These are phyloP conservation scores for Auanema freiburgensis DNA, from an alignment of 2,888 invertebrate genomes.

Conservation along the genomic window DNA sequence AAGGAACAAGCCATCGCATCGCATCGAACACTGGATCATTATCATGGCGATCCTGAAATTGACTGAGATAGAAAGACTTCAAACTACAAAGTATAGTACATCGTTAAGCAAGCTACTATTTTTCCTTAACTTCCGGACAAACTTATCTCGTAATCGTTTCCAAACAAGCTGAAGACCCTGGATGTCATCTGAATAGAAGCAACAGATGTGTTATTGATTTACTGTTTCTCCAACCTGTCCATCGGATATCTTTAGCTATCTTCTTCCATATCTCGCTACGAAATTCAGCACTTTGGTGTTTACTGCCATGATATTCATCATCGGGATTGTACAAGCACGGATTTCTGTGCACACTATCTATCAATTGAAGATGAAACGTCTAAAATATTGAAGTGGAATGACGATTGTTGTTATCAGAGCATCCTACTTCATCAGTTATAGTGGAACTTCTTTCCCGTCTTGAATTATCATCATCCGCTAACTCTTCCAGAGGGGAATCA, in stretches of 20 bases:
- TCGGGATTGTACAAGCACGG: constrained; percentile 12
- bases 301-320: constrained; percentile 5
- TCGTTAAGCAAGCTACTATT: neutral
- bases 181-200: constrained; percentile 8
- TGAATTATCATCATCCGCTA: too few species aligned
- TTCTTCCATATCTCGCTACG: constrained; percentile 10
- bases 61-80: too few species aligned
- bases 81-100: neutral
- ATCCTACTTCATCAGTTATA: too few species aligned
- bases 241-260: constrained; percentile 7
- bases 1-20: constrained; percentile 2
- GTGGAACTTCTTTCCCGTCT: too few species aligned
- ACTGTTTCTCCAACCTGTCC: neutral
- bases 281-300: neutral
- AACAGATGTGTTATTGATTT: too few species aligned
- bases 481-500: too few species aligned
- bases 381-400: neutral
- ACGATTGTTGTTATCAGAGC: too few species aligned
- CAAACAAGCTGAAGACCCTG: constrained; percentile 7
- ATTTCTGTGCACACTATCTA: constrained; percentile 7
- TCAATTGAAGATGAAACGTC: constrained; percentile 1
- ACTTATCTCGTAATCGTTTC: constrained; percentile 11
- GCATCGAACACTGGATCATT: constrained; percentile 3
- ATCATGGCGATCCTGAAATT: too few species aligned
- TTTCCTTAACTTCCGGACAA: neutral